Percentiles rank a stretch among this genome's conserved stretches.
Conservation (phyloP, 2,888 invertebrate species). For the Cremastinae sp. region DNA sequence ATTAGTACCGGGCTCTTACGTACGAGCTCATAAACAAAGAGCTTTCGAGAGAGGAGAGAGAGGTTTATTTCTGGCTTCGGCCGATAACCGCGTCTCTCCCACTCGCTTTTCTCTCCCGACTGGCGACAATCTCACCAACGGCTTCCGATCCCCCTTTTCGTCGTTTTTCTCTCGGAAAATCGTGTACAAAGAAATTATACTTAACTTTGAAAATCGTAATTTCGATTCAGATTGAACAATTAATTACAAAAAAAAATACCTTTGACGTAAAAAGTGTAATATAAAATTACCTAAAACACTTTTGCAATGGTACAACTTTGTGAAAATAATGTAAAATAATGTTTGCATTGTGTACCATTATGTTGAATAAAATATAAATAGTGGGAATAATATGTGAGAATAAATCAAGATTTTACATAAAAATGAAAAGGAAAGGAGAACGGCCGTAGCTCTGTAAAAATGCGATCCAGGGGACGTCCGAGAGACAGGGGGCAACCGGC, state of each 20-base stretch:
- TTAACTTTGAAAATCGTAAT: no score
- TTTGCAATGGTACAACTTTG: no score
- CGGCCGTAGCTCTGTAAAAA: conserved; percentile 37
- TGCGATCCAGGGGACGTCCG: conserved; percentile 50
- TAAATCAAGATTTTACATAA: no score
- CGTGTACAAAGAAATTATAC: no score
- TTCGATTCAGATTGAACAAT: no score
- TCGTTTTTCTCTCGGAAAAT: conserved; percentile 1
- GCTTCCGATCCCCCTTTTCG: background rate
- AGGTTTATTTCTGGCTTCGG: conserved; percentile 61
- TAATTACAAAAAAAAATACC: no score
- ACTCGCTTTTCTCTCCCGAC: conserved; percentile 20
- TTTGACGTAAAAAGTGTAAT: no score
- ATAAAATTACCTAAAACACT: no score
- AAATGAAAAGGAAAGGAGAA: conserved; percentile 21
- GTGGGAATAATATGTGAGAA: no score
- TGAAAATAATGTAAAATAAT: no score
- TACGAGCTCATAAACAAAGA: conserved; percentile 65
- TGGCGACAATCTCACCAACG: conserved; percentile 3
- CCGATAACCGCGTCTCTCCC: conserved; percentile 54
- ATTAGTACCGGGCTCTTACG: conserved; percentile 35
- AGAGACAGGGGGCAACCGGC: conserved; percentile 63
- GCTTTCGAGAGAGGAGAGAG: conserved; percentile 55
- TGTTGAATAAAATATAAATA: no score
- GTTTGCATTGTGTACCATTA: no score